These are phyloP conservation scores for Terrapene triunguis DNA, from an alignment of 2,113 vertebrate species.

Conservation along the genomic window DNA sequence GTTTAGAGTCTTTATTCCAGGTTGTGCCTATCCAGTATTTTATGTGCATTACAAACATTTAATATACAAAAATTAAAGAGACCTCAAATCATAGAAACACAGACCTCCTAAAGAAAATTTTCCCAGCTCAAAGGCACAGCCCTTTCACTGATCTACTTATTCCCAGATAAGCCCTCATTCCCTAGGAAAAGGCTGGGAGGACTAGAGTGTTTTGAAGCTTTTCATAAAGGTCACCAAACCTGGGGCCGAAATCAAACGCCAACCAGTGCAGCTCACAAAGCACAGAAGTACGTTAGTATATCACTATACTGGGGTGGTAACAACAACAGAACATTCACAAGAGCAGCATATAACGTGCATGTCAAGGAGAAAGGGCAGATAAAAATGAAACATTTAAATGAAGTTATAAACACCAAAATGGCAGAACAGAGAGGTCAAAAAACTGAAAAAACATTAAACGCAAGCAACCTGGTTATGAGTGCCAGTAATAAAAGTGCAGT, in stretches of 20 bases:
- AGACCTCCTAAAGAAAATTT: neutral
- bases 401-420: neutral
- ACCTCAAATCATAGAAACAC: neutral
- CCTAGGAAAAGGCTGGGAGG: neutral
- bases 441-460: neutral
- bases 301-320: neutral
- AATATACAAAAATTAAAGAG: neutral
- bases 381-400: neutral
- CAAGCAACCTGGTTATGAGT: neutral
- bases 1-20: neutral
- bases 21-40: neutral
- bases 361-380: neutral
- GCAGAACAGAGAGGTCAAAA: neutral
- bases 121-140: neutral
- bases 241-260: neutral
- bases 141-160: neutral
- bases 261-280: accelerated
- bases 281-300: accelerated
- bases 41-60: neutral
- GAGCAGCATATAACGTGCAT: neutral
- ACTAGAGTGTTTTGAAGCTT: neutral
- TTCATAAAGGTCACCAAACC: neutral
- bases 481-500: neutral
- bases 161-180: neutral
- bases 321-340: neutral